Evolutionary conservation across 2,113 vertebrate genomes (phyloP).

Genomic region (Mesoclemmys tuberculata): DNA sequence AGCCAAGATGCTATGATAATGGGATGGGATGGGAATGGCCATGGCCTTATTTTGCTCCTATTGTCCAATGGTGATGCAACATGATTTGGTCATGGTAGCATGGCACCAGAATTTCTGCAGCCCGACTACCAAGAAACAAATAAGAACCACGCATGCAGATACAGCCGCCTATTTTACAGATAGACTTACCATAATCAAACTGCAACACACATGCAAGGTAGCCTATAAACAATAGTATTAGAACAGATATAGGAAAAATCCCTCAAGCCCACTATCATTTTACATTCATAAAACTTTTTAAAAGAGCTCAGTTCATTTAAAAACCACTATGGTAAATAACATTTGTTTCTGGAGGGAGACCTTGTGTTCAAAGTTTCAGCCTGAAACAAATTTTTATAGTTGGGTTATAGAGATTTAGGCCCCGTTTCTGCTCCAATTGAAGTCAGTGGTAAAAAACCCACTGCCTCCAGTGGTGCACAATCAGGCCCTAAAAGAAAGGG

Average conservation of each 20-base stretch:
- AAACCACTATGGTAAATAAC: neutral
- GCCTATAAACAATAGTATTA: neutral
- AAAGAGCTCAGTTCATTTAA: neutral
- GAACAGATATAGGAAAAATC: neutral
- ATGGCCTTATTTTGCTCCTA: conserved; percentile 74
- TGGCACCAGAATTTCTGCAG: conserved; percentile 59
- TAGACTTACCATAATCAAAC: conserved; percentile 25
- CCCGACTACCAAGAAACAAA: conserved; percentile 65
- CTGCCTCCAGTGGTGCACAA: neutral
- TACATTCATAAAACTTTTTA: neutral
- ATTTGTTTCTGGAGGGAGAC: neutral
- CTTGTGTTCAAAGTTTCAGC: neutral
- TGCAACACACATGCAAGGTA: neutral
- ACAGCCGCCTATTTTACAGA: conserved; percentile 9
- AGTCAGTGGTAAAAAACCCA: neutral
- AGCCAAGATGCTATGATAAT: conserved; percentile 77
- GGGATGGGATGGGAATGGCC: conserved; percentile 77
- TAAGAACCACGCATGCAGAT: conserved; percentile 54
- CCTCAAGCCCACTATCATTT: neutral
- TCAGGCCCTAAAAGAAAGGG: neutral
- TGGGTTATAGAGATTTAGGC: accelerated
- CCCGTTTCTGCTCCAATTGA: neutral
- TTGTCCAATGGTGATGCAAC: conserved; percentile 66
- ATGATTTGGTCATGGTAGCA: conserved; percentile 69
- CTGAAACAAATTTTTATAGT: neutral